Evolutionary conservation across 2,113 vertebrate species (phyloP).

Genomic region (Ophiodon elongatus): DNA sequence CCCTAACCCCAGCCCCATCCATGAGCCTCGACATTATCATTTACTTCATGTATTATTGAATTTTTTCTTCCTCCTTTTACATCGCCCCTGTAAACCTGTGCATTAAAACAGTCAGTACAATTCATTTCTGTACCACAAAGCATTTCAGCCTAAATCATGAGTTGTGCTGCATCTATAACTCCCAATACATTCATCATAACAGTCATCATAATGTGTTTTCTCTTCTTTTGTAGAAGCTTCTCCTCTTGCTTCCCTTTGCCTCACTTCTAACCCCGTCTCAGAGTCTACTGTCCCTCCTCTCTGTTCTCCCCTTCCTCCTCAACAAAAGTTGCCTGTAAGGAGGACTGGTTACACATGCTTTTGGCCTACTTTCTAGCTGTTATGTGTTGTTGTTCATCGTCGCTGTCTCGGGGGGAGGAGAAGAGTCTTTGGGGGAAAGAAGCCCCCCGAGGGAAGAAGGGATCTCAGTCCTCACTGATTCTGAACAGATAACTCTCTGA

Average conservation of each 20-base stretch:
- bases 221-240: neutral
- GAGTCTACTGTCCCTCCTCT: constrained; percentile 1
- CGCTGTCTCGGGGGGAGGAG: constrained; percentile 46
- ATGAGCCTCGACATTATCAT: too few relatives aligned
- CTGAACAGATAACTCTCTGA: constrained; percentile 46
- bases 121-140: neutral
- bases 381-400: constrained; percentile 74
- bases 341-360: constrained; percentile 47
- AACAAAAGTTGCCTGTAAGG: constrained; percentile 53
- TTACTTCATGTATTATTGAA: too few relatives aligned
- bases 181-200: neutral
- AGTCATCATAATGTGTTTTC: neutral
- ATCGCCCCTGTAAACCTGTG: neutral
- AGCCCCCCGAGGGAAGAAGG: constrained; percentile 52
- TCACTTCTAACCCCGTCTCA: too few relatives aligned
- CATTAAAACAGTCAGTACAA: neutral
- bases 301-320: too few relatives aligned
- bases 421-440: constrained; percentile 59
- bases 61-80: too few relatives aligned
- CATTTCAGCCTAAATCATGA: neutral
- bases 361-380: constrained; percentile 72
- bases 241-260: neutral
- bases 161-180: neutral
- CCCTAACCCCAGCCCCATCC: too few relatives aligned
- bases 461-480: constrained; percentile 68